phyloP scores from a whole-genome alignment of 1,140 invertebrate species.

The Caenorhabditis brenneri region DNA sequence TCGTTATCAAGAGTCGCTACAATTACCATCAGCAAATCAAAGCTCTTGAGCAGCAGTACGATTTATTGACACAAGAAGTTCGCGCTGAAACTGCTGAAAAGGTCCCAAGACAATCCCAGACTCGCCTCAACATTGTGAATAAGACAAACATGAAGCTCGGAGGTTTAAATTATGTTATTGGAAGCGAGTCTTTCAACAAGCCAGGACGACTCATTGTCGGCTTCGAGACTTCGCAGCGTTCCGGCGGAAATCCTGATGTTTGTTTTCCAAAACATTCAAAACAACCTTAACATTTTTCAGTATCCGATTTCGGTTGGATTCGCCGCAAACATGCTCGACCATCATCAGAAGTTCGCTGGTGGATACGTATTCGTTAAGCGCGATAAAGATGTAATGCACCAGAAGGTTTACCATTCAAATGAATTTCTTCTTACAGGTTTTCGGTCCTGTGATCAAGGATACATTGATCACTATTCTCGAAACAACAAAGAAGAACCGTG shows the following conservation, averaged over 20 bases:
- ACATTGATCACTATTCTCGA: not conserved
- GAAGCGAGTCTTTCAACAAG: not conserved
- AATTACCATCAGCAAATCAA: slow-evolving; percentile 12
- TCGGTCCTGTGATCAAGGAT: not conserved
- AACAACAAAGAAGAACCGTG: not conserved
- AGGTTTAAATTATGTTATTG: slow-evolving; percentile 27
- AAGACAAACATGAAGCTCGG: slow-evolving; percentile 50
- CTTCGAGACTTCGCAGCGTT: not conserved
- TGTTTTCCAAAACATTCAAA: not conserved
- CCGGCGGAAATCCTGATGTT: slow-evolving; percentile 8
- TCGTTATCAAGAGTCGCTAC: not conserved
- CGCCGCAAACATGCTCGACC: not conserved
- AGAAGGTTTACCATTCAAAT: too few relatives aligned
- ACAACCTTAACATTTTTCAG: not conserved
- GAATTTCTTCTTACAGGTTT: too few relatives aligned
- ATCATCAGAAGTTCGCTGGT: slow-evolving; percentile 7
- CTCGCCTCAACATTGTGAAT: not conserved
- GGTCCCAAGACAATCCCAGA: not conserved
- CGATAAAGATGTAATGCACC: not conserved
- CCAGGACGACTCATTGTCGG: not conserved
- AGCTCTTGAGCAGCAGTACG: slow-evolving; percentile 16
- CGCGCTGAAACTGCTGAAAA: slow-evolving; percentile 15
- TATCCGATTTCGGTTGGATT: not conserved
- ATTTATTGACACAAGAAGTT: slow-evolving; percentile 29
- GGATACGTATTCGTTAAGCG: not conserved